These are phyloP conservation scores for Perdita meconis DNA, from an alignment of 2,888 invertebrate species.

Conservation along the genomic window DNA sequence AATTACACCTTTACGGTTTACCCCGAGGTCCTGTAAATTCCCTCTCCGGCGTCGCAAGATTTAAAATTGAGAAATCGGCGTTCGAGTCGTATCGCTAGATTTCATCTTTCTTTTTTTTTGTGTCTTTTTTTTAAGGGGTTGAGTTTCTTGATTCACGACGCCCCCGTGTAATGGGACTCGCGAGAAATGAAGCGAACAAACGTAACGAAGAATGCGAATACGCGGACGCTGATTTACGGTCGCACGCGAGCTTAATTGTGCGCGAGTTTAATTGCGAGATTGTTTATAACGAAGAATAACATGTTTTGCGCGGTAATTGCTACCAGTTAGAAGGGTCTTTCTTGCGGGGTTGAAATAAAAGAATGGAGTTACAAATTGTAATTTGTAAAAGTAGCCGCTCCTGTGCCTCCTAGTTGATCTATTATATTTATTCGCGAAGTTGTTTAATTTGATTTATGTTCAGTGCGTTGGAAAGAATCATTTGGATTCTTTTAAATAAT, in stretches of 20 bases:
- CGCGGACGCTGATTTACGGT: slow-evolving; percentile 1
- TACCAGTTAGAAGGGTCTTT: not conserved
- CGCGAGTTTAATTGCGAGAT: not conserved
- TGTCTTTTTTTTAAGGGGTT: too few relatives aligned
- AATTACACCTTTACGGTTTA: slow-evolving; percentile 41
- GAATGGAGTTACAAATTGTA: not conserved
- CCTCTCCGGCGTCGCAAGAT: slow-evolving; percentile 6
- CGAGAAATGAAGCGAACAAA: slow-evolving; percentile 6
- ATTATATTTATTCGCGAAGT: too few relatives aligned
- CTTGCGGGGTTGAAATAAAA: not conserved
- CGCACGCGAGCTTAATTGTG: not conserved
- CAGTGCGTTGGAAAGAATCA: too few relatives aligned
- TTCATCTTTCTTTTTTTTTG: not conserved
- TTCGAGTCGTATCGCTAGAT: not conserved
- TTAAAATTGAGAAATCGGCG: slow-evolving; percentile 18
- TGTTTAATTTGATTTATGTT: too few relatives aligned
- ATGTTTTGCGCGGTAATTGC: not conserved
- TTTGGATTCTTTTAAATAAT: too few relatives aligned
- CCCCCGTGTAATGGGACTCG: not conserved
- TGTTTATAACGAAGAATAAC: not conserved
- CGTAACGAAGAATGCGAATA: not conserved
- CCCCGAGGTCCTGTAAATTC: slow-evolving; percentile 31
- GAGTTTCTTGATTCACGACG: not conserved
- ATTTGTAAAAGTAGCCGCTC: not conserved
- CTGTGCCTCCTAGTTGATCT: too few relatives aligned